phyloP scores from a whole-genome alignment of 2,113 vertebrate genomes.

The Phrynosoma blainvillii region DNA sequence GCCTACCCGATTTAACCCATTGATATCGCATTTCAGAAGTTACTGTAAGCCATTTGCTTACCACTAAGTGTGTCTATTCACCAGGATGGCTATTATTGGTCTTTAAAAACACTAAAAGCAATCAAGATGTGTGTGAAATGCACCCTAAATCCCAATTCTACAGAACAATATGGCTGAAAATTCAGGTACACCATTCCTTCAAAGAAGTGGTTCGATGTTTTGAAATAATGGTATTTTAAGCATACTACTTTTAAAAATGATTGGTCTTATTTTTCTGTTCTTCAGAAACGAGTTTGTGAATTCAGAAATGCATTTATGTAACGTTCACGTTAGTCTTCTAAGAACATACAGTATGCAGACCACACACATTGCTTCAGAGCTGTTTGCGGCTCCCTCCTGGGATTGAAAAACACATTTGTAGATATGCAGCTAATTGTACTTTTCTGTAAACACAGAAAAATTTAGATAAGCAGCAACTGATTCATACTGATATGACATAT shows the following conservation, averaged over 20 bases:
- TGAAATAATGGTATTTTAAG: not conserved
- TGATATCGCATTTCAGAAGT: not conserved
- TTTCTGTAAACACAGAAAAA: not conserved
- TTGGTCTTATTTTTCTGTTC: not conserved
- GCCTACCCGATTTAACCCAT: not conserved
- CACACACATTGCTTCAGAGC: not conserved
- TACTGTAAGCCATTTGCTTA: not conserved
- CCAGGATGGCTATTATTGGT: not conserved
- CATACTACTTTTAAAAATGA: not conserved
- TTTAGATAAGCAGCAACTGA: not conserved
- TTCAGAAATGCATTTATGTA: no score
- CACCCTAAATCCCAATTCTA: not conserved
- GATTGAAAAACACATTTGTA: constrained; percentile 49
- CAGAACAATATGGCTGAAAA: not conserved
- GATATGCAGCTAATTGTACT: not conserved
- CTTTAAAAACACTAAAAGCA: not conserved
- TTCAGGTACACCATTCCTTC: not conserved
- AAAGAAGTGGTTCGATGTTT: not conserved
- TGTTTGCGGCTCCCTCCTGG: not conserved
- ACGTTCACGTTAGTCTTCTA: not conserved
- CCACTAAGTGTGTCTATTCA: not conserved
- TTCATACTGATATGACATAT: not conserved
- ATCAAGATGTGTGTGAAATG: not conserved
- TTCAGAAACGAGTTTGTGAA: not conserved
- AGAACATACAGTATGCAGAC: not conserved